These are phyloP conservation scores for Orthosia incerta DNA, from an alignment of 2,888 invertebrate genomes.

Conservation along the genomic window DNA sequence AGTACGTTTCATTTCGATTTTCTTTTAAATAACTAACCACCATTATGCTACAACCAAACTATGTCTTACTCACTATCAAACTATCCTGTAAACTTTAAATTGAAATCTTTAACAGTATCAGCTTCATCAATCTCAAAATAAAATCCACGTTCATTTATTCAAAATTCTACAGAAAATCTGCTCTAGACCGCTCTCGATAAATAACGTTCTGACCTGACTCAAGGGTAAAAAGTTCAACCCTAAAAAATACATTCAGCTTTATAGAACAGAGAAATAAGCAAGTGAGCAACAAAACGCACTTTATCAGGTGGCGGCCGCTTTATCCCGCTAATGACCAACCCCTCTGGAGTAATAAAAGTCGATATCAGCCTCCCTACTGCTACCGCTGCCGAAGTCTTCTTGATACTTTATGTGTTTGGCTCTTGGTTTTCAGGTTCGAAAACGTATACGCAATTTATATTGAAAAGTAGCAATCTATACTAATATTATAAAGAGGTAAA, in stretches of 20 bases:
- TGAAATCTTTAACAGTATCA: neutral
- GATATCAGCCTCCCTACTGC: constrained; percentile 84
- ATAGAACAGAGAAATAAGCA: constrained; percentile 81
- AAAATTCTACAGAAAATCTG: constrained; percentile 26
- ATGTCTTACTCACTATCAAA: neutral
- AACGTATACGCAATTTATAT: no score
- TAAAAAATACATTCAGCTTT: constrained; percentile 69
- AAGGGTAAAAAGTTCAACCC: constrained; percentile 67
- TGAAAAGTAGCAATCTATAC: no score
- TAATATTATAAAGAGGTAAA: no score
- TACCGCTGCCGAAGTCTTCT: constrained; percentile 65
- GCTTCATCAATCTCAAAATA: constrained; percentile 16
- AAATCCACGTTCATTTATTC: constrained; percentile 12
- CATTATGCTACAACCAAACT: neutral
- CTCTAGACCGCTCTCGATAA: constrained; percentile 43
- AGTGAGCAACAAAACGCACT: constrained; percentile 90
- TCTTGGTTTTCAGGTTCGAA: neutral
- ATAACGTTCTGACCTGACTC: constrained; percentile 60
- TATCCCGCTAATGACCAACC: constrained; percentile 90
- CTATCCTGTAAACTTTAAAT: no score
- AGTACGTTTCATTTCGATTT: neutral
- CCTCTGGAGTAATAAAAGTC: constrained; percentile 90
- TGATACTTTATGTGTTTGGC: constrained; percentile 73
- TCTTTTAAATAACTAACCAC: neutral
- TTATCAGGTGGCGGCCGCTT: constrained; percentile 91